Evolutionary conservation across 1,140 invertebrate genomes (phyloP).

Genomic region (Tetraneura akinire): DNA sequence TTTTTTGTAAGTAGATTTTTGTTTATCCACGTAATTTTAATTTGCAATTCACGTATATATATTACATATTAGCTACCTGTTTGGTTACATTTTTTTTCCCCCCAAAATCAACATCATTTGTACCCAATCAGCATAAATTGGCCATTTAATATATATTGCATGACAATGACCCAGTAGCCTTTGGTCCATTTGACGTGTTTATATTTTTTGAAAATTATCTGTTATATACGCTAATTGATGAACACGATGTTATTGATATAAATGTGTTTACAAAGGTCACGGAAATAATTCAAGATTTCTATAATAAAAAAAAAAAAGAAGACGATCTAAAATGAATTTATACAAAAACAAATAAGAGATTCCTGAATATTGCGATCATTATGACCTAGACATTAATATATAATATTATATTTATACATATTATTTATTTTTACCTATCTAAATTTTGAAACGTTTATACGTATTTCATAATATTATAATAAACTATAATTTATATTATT

Average conservation of each 20-base stretch:
- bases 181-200: neutral
- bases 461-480: no score
- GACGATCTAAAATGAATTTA: neutral
- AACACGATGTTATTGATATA: no score
- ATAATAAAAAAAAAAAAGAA: neutral
- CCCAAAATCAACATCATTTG: conserved; percentile 3
- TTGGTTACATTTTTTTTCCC: no score
- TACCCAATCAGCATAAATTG: neutral
- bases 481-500: no score
- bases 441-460: neutral
- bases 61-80: no score
- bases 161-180: conserved; percentile 37
- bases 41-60: no score
- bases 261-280: conserved; percentile 24
- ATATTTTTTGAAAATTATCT: neutral
- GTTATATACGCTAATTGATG: conserved; percentile 1
- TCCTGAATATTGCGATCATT: neutral
- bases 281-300: neutral
- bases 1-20: no score
- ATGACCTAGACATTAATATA: conserved; percentile 12
- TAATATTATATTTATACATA: neutral
- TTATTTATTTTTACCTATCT: neutral
- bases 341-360: conserved; percentile 25
- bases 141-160: neutral
- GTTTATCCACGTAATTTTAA: no score